These are phyloP conservation scores for Phalera bucephala DNA, from an alignment of 2,888 invertebrate species.

Conservation along the genomic window DNA sequence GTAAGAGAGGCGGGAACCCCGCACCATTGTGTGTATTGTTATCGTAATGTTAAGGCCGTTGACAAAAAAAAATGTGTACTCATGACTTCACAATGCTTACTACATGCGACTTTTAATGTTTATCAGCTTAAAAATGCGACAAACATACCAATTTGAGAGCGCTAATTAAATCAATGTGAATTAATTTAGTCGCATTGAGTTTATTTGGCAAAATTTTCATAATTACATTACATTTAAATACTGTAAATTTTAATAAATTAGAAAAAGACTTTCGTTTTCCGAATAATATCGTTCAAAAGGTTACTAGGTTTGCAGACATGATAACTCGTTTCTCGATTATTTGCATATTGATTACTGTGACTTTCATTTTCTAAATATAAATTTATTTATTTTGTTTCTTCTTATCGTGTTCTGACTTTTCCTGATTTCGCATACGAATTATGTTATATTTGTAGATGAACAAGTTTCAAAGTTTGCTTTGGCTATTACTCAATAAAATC, in stretches of 20 bases:
- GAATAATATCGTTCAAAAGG: slow-evolving; percentile 14
- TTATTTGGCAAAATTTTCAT: no score
- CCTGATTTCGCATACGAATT: no score
- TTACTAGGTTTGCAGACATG: slow-evolving; percentile 24
- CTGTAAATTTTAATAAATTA: slow-evolving; percentile 1
- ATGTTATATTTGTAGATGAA: no score
- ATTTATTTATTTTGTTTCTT: no score
- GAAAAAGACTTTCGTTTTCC: slow-evolving; percentile 20
- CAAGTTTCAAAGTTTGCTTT: no score
- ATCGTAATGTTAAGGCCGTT: slow-evolving; percentile 73
- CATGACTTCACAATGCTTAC: slow-evolving; percentile 33
- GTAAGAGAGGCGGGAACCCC: slow-evolving; percentile 74
- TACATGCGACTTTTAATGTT: slow-evolving; percentile 16
- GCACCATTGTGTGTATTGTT: slow-evolving; percentile 70
- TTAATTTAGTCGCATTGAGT: no score
- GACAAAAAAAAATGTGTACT: slow-evolving; percentile 48
- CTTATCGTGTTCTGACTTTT: no score
- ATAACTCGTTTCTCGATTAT: slow-evolving; percentile 21
- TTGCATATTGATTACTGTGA: slow-evolving; percentile 29
- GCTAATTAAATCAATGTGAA: no score
- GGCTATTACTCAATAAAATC: no score
- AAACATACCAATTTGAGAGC: no score
- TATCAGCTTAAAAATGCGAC: neutral
- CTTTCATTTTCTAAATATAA: slow-evolving; percentile 30
- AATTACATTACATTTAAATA: neutral